A percentile compares a stretch with the other conserved stretches of the same genome.
phyloP scores from a whole-genome alignment of 2,888 invertebrate genomes.

The Bugulina stolonifera region DNA sequence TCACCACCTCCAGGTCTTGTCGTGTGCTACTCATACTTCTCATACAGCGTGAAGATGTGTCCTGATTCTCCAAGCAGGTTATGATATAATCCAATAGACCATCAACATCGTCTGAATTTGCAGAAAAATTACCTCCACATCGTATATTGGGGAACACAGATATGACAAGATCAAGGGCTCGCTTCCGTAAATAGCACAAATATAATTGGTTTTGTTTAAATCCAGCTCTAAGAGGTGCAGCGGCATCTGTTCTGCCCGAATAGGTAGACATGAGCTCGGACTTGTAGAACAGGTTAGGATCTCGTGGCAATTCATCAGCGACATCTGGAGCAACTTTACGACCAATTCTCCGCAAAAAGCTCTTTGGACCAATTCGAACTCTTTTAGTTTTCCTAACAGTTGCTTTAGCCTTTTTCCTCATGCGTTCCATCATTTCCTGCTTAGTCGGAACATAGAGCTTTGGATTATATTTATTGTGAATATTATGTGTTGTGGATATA shows the following conservation, averaged over 20 bases:
- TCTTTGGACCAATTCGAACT: not conserved
- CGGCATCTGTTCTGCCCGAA: not conserved
- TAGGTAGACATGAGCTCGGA: not conserved
- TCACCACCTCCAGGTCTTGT: not conserved
- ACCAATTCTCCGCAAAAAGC: not conserved
- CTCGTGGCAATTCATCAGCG: not conserved
- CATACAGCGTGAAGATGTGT: constrained; percentile 8
- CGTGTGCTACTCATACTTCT: not conserved
- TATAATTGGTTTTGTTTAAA: constrained; percentile 20
- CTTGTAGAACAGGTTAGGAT: not conserved
- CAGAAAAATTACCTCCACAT: constrained; percentile 2
- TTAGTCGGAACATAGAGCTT: constrained; percentile 1
- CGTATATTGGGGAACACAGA: constrained; percentile 17
- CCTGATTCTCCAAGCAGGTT: constrained; percentile 17
- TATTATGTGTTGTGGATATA: not conserved
- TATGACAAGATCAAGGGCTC: not conserved
- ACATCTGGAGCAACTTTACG: not conserved
- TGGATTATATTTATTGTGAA: constrained; percentile 15
- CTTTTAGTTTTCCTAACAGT: not conserved
- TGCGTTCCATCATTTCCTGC: not conserved
- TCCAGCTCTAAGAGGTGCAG: not conserved
- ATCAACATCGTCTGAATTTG: constrained; percentile 5
- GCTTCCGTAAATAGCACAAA: constrained; percentile 11
- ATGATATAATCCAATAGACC: not conserved
- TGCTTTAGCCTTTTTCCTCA: not conserved